Evolutionary conservation across 2,113 vertebrate species (phyloP).

Genomic region (Chlorocebus sabaeus): DNA sequence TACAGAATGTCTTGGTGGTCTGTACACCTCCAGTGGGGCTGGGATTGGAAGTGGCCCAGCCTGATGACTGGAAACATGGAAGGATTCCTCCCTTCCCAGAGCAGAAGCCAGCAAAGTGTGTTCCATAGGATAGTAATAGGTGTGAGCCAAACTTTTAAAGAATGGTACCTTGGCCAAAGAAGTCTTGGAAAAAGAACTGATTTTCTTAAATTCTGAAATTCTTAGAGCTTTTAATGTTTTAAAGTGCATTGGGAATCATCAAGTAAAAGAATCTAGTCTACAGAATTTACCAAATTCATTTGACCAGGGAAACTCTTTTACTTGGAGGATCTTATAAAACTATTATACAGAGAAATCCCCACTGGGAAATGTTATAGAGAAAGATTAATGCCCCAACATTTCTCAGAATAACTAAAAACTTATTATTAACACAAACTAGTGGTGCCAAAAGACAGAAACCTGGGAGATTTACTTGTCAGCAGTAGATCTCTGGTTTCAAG

Average conservation of each 20-base stretch:
- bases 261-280: not conserved
- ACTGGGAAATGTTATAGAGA: not conserved
- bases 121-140: not conserved
- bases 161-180: not conserved
- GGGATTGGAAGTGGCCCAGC: not conserved
- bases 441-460: not conserved
- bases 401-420: not conserved
- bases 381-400: not conserved
- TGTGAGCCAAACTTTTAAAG: not conserved
- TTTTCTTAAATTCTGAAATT: constrained; percentile 12
- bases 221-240: not conserved
- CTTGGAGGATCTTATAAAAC: not conserved
- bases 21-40: not conserved
- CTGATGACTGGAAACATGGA: not conserved
- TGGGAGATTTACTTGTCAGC: not conserved
- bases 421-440: not conserved
- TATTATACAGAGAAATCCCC: not conserved
- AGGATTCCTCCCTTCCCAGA: not conserved
- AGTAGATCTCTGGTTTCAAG: not conserved
- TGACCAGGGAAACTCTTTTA: not conserved
- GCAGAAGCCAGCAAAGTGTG: not conserved
- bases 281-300: not conserved
- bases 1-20: not conserved
- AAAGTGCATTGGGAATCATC: not conserved
- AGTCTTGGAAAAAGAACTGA: not conserved